These are phyloP conservation scores for Lasioglossum malachurum DNA, from an alignment of 2,888 invertebrate genomes.

Conservation along the genomic window DNA sequence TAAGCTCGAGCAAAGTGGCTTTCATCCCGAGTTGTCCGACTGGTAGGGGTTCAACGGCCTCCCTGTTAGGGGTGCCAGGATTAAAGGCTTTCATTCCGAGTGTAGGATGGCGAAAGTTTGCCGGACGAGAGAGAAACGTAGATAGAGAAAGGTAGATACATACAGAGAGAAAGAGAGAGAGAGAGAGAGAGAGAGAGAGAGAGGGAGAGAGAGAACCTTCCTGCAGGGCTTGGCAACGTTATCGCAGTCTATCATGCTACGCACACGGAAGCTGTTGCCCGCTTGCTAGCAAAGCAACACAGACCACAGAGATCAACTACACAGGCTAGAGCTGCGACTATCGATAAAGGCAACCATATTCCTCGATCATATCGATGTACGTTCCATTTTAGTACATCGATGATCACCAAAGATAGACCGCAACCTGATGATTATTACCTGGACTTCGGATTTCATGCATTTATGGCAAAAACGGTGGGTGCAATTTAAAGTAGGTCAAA, in stretches of 20 bases:
- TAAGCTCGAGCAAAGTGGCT: neutral
- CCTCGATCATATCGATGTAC: neutral
- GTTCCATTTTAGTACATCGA: neutral
- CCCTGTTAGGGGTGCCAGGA: neutral
- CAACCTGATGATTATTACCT: neutral
- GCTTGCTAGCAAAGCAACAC: constrained; percentile 2
- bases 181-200: neutral
- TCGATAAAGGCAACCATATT: neutral
- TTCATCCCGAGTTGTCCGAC: neutral
- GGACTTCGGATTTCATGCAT: neutral
- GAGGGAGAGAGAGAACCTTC: constrained; percentile 19
- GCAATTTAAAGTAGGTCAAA: neutral
- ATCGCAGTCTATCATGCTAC: constrained; percentile 44
- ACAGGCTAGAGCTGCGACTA: neutral
- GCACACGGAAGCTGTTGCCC: constrained; percentile 26
- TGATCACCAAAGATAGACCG: neutral
- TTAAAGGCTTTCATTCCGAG: constrained; percentile 5
- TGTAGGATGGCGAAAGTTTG: constrained; percentile 1
- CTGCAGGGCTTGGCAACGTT: constrained; percentile 23
- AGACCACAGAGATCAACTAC: constrained; percentile 1
- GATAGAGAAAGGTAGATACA: neutral
- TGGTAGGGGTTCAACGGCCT: neutral
- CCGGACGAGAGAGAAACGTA: neutral
- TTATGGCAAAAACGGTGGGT: neutral
- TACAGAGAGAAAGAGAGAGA: neutral